Percentiles rank a stretch among this genome's conserved stretches.
Evolutionary conservation across 2,113 vertebrate genomes (phyloP).

Genomic region (Pandion haliaetus): DNA sequence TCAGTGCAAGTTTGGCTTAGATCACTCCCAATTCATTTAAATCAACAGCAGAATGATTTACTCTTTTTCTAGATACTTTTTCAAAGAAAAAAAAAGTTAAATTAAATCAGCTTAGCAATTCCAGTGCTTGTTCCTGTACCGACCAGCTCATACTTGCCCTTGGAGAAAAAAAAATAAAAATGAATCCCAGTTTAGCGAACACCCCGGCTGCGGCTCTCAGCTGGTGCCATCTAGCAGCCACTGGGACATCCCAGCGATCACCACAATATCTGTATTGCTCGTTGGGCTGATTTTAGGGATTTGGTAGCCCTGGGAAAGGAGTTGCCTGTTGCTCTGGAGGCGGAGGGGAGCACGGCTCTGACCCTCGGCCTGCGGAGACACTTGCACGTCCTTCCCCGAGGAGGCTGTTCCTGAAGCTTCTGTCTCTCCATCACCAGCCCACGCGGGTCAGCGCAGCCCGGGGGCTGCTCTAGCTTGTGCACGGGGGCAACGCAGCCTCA

Average conservation of each 20-base stretch:
- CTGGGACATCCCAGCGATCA: not conserved
- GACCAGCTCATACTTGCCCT: not conserved
- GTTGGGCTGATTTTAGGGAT: not conserved
- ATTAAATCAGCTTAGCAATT: not conserved
- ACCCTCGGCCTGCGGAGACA: accelerated
- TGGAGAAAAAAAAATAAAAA: not conserved
- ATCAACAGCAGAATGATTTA: not conserved
- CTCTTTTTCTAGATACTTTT: not conserved
- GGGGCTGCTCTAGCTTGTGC: not conserved
- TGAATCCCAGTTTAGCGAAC: not conserved
- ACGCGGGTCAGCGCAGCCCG: accelerated
- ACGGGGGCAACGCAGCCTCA: accelerated
- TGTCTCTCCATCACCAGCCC: not conserved
- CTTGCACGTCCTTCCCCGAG: accelerated
- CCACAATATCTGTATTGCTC: accelerated
- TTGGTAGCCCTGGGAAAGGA: not conserved
- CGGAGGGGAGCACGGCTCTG: not conserved
- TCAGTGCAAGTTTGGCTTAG: not conserved
- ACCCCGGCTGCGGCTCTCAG: not conserved
- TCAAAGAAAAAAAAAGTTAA: not conserved
- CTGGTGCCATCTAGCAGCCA: not conserved
- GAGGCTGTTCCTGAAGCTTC: not conserved
- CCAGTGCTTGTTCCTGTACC: not conserved
- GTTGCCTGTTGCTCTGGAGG: not conserved
- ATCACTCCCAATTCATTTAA: not conserved